These are phyloP conservation scores for Pempheris klunzingeri DNA, from an alignment of 2,797 vertebrate species.

Conservation along the genomic window DNA sequence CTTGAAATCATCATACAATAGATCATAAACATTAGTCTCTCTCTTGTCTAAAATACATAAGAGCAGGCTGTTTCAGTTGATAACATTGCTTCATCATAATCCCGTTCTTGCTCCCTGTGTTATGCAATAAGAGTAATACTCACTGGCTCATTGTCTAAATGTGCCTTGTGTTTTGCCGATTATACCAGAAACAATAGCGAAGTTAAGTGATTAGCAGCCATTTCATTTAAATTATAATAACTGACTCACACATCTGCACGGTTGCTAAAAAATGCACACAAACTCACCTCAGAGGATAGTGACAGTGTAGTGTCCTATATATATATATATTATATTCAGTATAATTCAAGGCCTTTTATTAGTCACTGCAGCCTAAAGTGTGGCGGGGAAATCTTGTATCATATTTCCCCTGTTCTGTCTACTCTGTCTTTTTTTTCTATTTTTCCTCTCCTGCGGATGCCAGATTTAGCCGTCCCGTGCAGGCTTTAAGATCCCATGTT, in stretches of 20 bases:
- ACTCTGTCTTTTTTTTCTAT: too few species aligned
- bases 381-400: slow-evolving; percentile 8
- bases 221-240: slow-evolving; percentile 17
- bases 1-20: not conserved
- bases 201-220: slow-evolving; percentile 1
- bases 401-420: slow-evolving; percentile 17
- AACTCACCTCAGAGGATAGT: not conserved
- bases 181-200: slow-evolving; percentile 22
- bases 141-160: slow-evolving; percentile 12
- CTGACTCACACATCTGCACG: slow-evolving; percentile 17
- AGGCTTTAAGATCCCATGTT: slow-evolving; percentile 44
- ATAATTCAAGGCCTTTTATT: slow-evolving; percentile 2
- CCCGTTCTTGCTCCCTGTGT: slow-evolving; percentile 16
- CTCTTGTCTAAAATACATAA: slow-evolving; percentile 27
- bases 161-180: slow-evolving; percentile 29
- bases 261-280: not conserved
- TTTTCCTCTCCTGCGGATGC: slow-evolving; percentile 8
- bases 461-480: slow-evolving; percentile 14
- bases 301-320: not conserved
- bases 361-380: slow-evolving; percentile 13
- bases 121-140: slow-evolving; percentile 21
- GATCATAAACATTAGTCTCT: slow-evolving; percentile 11
- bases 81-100: slow-evolving; percentile 36
- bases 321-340: too few species aligned
- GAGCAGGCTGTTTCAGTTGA: slow-evolving; percentile 22